A percentile compares a stretch with the other conserved stretches of the same genome.
These are phyloP conservation scores for Phenganax stokvisi DNA, from an alignment of 92 coral and sea anemone species.

Conservation along the genomic window DNA sequence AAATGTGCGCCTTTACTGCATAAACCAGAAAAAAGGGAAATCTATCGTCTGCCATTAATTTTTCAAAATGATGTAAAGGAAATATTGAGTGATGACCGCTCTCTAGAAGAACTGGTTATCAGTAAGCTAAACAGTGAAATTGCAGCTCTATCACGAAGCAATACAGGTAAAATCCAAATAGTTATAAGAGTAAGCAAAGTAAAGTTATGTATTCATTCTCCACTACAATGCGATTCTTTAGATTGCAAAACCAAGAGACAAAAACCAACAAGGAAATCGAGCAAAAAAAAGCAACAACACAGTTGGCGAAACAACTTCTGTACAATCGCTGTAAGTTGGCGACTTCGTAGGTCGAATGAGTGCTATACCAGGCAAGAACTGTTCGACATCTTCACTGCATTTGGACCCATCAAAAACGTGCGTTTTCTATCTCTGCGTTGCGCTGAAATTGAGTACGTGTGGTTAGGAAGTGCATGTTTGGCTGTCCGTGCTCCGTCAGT, in stretches of 20 bases:
- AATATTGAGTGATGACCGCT: not conserved
- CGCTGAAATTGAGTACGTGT: conserved; percentile 33
- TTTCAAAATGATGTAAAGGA: not conserved
- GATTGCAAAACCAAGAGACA: not conserved
- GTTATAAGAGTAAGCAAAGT: no score
- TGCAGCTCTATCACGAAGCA: not conserved
- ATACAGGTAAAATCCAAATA: not conserved
- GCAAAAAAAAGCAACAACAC: not conserved
- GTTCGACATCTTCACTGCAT: conserved; percentile 2
- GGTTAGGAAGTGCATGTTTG: conserved; percentile 22
- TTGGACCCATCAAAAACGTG: conserved; percentile 34
- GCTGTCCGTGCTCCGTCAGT: conserved; percentile 14
- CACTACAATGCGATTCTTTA: not conserved
- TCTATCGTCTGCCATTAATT: not conserved
- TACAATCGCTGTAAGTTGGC: conserved; percentile 26
- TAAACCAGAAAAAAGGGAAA: not conserved
- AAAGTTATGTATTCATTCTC: no score
- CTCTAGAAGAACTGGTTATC: not conserved
- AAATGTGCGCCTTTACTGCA: not conserved
- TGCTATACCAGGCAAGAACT: conserved; percentile 26
- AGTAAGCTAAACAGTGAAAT: not conserved
- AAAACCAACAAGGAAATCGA: not conserved
- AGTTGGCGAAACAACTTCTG: conserved; percentile 2
- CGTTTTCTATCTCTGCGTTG: conserved; percentile 27
- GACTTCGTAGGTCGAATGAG: not conserved